Conservation (phyloP, 1,140 invertebrate genomes). For the Bombus haemorrhoidalis region DNA sequence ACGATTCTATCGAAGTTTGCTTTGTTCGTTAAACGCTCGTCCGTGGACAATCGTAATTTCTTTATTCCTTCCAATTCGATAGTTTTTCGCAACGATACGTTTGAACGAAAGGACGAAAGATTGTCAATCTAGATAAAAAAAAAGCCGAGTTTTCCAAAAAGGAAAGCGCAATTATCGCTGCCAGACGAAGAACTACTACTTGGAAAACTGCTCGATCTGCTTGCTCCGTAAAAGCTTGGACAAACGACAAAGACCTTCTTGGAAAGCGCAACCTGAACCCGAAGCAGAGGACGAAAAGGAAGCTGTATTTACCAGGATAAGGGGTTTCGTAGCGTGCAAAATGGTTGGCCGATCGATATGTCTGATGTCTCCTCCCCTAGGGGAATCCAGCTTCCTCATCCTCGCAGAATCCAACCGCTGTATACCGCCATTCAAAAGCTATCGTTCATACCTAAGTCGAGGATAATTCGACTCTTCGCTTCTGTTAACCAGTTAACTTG, state of each 20-base stretch:
- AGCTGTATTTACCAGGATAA: slow-evolving; percentile 33
- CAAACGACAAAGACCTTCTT: neutral
- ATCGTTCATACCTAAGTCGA: neutral
- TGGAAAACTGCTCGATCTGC: neutral
- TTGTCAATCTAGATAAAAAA: neutral
- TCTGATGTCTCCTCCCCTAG: slow-evolving; percentile 26
- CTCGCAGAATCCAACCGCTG: neutral
- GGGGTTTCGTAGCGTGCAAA: slow-evolving; percentile 25
- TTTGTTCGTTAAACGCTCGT: too few species aligned
- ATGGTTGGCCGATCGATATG: slow-evolving; percentile 44
- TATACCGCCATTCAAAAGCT: neutral
- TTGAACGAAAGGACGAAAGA: neutral
- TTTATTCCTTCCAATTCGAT: too few species aligned
- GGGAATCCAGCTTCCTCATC: neutral
- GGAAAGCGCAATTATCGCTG: neutral
- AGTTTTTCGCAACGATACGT: too few species aligned
- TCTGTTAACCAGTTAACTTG: too few species aligned
- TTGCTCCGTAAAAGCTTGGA: neutral
- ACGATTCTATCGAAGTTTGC: too few species aligned
- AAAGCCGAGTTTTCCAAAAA: neutral
- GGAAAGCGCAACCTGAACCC: neutral
- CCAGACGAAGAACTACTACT: neutral
- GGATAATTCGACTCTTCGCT: neutral
- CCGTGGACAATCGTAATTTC: too few species aligned
- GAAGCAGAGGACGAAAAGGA: neutral